A percentile compares a stretch with the other conserved stretches of the same genome.
These are phyloP conservation scores for Polypedilum vanderplanki DNA, from an alignment of 1,140 invertebrate genomes.

Conservation along the genomic window DNA sequence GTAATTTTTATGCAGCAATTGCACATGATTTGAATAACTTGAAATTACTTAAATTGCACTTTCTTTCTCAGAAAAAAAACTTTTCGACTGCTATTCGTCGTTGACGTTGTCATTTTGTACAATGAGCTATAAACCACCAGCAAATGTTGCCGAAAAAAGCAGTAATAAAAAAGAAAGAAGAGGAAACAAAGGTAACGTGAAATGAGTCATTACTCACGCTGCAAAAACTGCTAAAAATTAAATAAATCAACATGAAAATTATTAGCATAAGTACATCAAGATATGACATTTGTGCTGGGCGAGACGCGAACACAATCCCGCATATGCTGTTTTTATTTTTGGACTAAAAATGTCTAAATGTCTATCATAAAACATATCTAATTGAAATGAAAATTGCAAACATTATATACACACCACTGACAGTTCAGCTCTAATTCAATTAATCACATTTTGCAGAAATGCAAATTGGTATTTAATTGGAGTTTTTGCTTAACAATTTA, in stretches of 20 bases:
- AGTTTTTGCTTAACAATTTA: constrained; percentile 24
- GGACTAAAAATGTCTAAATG: neutral
- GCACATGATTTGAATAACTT: constrained; percentile 17
- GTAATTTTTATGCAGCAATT: neutral
- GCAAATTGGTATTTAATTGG: constrained; percentile 23
- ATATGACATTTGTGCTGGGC: constrained; percentile 4
- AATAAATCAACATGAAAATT: constrained; percentile 6
- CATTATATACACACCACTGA: neutral
- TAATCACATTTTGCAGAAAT: constrained; percentile 24
- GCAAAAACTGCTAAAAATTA: constrained; percentile 2
- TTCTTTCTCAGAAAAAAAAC: constrained; percentile 24
- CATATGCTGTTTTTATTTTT: neutral
- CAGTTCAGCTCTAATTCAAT: neutral
- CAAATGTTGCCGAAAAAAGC: constrained; percentile 3
- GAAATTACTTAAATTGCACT: constrained; percentile 17
- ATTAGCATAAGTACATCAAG: constrained; percentile 13
- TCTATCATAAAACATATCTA: neutral
- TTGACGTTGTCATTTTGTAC: neutral
- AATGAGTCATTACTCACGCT: neutral
- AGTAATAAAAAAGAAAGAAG: too few species aligned
- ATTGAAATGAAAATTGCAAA: neutral
- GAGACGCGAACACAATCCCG: neutral
- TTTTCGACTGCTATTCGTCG: neutral
- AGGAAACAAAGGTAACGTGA: neutral
- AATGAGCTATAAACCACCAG: neutral